A percentile compares a stretch with the other conserved stretches of the same genome.
Conservation (phyloP, 2,113 vertebrate genomes). For the Pachycephala philippinensis region DNA sequence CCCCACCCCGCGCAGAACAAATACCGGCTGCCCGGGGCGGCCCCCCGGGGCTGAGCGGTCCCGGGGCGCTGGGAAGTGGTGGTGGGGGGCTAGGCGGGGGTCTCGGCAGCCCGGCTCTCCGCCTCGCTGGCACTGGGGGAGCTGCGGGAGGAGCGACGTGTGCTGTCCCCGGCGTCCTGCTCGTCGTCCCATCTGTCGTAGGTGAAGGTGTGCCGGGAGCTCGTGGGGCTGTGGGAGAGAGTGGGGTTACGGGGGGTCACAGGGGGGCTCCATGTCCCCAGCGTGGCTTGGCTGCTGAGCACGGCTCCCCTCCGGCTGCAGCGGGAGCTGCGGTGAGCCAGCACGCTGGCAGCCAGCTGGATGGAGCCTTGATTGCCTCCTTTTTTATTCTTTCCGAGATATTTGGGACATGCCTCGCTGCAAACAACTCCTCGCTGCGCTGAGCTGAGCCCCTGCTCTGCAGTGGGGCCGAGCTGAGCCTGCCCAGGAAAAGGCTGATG, state of each 20-base stretch:
- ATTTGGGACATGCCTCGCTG: background rate
- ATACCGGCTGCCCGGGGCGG: background rate
- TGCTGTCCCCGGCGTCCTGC: slow-evolving; percentile 66
- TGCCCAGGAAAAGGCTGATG: background rate
- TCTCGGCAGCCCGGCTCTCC: slow-evolving; percentile 75
- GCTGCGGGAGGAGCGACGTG: slow-evolving; percentile 68
- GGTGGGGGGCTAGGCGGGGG: slow-evolving; percentile 43
- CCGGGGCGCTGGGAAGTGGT: background rate
- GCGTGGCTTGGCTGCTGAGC: background rate
- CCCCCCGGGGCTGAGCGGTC: background rate
- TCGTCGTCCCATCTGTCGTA: slow-evolving; percentile 86
- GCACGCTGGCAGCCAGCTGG: background rate
- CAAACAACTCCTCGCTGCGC: background rate
- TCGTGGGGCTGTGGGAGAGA: slow-evolving; percentile 77
- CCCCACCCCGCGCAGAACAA: background rate
- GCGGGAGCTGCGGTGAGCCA: background rate
- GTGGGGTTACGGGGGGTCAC: background rate
- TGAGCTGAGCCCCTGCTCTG: background rate
- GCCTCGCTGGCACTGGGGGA: slow-evolving; percentile 78
- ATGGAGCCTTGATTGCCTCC: background rate
- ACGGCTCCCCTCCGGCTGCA: background rate
- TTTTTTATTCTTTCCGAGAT: background rate
- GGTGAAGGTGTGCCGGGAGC: slow-evolving; percentile 75
- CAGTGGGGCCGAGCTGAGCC: background rate
- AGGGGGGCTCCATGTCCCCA: background rate